These are phyloP conservation scores for Amitus sp. DNA, from an alignment of 2,888 invertebrate genomes.

Conservation along the genomic window DNA sequence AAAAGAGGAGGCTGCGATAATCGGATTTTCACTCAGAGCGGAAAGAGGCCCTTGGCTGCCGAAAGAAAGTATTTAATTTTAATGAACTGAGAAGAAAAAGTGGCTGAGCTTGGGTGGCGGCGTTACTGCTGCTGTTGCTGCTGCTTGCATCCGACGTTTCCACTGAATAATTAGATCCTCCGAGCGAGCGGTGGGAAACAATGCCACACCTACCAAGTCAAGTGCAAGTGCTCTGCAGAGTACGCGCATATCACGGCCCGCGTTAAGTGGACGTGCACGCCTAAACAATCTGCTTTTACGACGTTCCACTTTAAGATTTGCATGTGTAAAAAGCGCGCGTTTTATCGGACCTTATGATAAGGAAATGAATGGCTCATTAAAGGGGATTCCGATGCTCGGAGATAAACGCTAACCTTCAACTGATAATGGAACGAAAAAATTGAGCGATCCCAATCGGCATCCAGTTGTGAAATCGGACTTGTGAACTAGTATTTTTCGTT, in stretches of 20 bases:
- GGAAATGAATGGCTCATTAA: constrained; percentile 1
- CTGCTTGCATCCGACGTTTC: constrained; percentile 42
- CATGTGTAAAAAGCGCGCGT: neutral
- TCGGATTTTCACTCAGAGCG: neutral
- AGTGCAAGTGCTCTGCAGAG: constrained; percentile 30
- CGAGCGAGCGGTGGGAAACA: constrained; percentile 49
- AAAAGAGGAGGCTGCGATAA: neutral
- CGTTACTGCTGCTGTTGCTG: constrained; percentile 17
- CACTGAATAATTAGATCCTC: constrained; percentile 57
- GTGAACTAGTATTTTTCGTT: too few relatives aligned
- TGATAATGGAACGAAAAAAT: too few relatives aligned
- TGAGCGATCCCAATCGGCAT: too few relatives aligned
- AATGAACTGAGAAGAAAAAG: constrained; percentile 17
- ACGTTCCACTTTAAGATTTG: neutral
- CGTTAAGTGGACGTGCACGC: constrained; percentile 14
- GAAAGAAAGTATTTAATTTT: constrained; percentile 10
- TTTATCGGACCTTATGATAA: neutral
- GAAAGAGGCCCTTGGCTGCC: neutral
- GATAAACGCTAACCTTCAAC: too few relatives aligned
- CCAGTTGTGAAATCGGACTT: too few relatives aligned
- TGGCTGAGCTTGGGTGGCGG: constrained; percentile 11
- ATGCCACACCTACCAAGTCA: constrained; percentile 50
- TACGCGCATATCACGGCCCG: constrained; percentile 13
- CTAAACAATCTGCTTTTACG: constrained; percentile 10
- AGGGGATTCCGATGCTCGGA: too few relatives aligned